These are phyloP conservation scores for Gastrophysa polygoni DNA, from an alignment of 2,888 invertebrate species.

Conservation along the genomic window DNA sequence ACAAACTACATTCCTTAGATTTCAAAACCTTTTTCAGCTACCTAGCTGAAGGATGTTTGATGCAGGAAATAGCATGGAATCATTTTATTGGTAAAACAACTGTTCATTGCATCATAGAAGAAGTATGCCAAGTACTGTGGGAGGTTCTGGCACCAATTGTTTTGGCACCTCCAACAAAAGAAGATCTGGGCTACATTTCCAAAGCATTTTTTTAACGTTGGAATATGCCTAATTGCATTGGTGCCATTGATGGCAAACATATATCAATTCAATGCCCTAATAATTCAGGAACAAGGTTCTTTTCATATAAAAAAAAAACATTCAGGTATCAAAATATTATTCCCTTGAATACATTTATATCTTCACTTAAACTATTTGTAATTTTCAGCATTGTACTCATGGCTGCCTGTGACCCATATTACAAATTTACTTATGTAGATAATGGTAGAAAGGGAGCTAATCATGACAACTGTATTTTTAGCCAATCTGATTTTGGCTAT, in stretches of 20 bases:
- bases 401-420: conserved; percentile 20
- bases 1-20: neutral
- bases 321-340: neutral
- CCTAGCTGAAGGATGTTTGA: neutral
- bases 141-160: neutral
- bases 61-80: neutral
- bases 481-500: conserved; percentile 2
- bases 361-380: neutral
- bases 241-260: conserved; percentile 16
- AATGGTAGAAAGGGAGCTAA: conserved; percentile 16
- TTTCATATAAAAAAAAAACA: conserved; percentile 14
- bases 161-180: neutral
- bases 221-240: conserved; percentile 12
- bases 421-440: conserved; percentile 20
- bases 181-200: neutral
- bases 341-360: neutral
- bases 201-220: conserved; percentile 7
- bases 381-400: conserved; percentile 16
- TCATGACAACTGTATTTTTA: conserved; percentile 20
- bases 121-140: neutral
- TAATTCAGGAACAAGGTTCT: conserved; percentile 11
- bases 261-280: conserved; percentile 3
- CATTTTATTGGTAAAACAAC: neutral
- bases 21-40: neutral
- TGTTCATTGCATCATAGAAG: neutral